Percentiles rank a stretch among this genome's conserved stretches.
phyloP scores from a whole-genome alignment of 2,113 vertebrate genomes.

The Thomomys bottae region DNA sequence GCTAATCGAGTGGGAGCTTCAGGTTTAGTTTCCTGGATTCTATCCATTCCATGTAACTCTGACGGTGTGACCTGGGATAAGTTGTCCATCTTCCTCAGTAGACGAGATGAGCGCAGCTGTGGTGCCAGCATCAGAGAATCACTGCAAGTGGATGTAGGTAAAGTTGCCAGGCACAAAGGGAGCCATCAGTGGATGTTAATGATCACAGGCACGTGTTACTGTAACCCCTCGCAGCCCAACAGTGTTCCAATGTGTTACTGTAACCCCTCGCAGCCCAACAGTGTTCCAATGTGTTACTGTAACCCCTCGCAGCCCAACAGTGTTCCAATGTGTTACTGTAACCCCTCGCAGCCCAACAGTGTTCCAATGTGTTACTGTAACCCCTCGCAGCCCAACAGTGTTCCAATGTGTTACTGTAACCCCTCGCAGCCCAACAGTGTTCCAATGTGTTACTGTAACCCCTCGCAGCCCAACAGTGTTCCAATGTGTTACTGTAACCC shows the following conservation, averaged over 20 bases:
- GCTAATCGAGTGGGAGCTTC: neutral
- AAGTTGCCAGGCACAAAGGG: neutral
- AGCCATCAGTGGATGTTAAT: neutral
- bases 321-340: fast-evolving
- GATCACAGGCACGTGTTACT: neutral
- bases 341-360: neutral
- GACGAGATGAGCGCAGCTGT: neutral
- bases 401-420: too few relatives aligned
- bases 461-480: too few relatives aligned
- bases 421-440: too few relatives aligned
- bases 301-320: neutral
- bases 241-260: fast-evolving
- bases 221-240: neutral
- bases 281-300: fast-evolving
- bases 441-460: too few relatives aligned
- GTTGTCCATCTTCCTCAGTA: fast-evolving
- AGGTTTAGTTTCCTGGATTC: neutral
- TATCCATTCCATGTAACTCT: neutral
- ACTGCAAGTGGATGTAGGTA: neutral
- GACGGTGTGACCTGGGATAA: neutral
- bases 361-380: too few relatives aligned
- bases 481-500: too few relatives aligned
- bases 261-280: neutral
- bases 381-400: too few relatives aligned
- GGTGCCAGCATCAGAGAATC: neutral